Conservation (phyloP, 2,797 vertebrate genomes). For the Gymnopithys bicolor region DNA sequence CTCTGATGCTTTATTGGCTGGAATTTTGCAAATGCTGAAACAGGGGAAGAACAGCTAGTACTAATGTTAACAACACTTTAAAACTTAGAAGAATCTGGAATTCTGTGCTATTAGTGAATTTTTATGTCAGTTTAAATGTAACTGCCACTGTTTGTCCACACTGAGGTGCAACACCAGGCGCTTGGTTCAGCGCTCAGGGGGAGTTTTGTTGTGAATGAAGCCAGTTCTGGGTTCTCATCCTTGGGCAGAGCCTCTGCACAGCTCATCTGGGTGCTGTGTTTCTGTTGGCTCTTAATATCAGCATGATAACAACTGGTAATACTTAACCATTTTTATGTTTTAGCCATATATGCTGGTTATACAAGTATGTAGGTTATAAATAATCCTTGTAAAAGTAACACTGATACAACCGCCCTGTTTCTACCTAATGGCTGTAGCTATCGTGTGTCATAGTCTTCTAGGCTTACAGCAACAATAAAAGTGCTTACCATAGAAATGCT, state of each 20-base stretch:
- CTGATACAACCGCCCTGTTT: background rate
- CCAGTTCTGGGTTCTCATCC: background rate
- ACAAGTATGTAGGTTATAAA: background rate
- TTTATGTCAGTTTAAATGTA: background rate
- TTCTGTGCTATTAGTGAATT: background rate
- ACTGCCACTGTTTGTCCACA: background rate
- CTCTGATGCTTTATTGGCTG: background rate
- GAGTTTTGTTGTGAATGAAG: background rate
- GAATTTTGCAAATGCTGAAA: background rate
- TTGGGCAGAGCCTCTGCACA: fast-evolving
- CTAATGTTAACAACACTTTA: background rate
- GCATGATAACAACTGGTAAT: too few relatives aligned
- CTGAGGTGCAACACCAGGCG: background rate
- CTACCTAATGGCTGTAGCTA: background rate
- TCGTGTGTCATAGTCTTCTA: background rate
- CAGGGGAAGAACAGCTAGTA: background rate
- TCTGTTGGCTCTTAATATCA: too few relatives aligned
- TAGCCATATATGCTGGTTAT: background rate
- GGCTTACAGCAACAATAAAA: background rate
- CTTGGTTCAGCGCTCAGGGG: fast-evolving
- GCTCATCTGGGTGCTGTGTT: background rate
- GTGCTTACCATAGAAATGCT: background rate
- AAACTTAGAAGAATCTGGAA: background rate
- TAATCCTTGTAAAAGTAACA: background rate
- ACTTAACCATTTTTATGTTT: too few relatives aligned